Evolutionary conservation across 2,888 invertebrate genomes (phyloP), one percentile per base, ranked within the genome.

Genomic region (Agriopis leucophaearia): DNA sequence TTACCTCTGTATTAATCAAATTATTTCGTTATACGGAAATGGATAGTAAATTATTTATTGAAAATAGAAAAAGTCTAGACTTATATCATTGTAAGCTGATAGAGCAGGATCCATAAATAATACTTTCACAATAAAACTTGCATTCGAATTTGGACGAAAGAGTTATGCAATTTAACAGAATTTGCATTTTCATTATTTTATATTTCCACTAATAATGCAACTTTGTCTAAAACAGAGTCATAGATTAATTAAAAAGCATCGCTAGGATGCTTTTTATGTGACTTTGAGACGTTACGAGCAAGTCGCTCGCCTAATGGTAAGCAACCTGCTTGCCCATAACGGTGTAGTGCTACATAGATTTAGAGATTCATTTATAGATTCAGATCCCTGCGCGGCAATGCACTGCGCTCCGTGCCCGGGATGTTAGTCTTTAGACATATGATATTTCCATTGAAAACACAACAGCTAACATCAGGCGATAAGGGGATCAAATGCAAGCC

Each of bases 101-200:
- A 9, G n/a, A 54, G 51, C 36, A 16, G 52, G 35, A 12, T 15
- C 36, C 38, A 54, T 51, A 51, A 51, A 52, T 16, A 10, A 47
- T 18, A 54, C 62, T 62, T 62, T 62, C 62, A 38, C 62, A n/a
- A 27, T 27, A 10, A 13, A 15, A 36, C 47, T 54, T 45, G 61
- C 61, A 61, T 54, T 45, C 54, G 44, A 51, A 47, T 62, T 54
- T 18, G 42, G 27, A 55, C 7, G 27, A 42, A 45, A 61, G 12
- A 16, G 35, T 1, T 36, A 52, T 59, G 50, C 59, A 59, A 10
- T 36, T 59, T 50, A 40, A 18, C n/a, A 54, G 10, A 48, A 59
- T 59, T 59, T 59, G 38, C 38, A 59, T 48, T 15, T 48, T 36
- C 15, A 9, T 56, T 18, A 27, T 2, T 1, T 27, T 27, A 27